A percentile compares a stretch with the other conserved stretches of the same genome.
Conservation (phyloP, 92 coral and sea anemone genomes). For the Siderastrea siderea region DNA sequence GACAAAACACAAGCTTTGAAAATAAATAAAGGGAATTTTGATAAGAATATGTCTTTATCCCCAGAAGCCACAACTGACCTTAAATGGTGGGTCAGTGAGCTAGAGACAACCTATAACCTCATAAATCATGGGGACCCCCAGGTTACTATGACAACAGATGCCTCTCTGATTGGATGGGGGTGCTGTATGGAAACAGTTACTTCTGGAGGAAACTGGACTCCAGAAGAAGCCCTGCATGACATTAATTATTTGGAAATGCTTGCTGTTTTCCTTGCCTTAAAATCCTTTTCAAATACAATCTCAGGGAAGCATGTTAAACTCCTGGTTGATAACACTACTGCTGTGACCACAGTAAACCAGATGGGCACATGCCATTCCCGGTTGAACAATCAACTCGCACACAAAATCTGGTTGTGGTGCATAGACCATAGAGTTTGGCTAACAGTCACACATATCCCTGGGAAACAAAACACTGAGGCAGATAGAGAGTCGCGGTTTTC, state of each 20-base stretch:
- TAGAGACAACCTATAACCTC: constrained; percentile 50
- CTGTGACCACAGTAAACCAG: constrained; percentile 69
- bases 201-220: constrained; percentile 75
- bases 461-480: constrained; percentile 52
- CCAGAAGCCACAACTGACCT: constrained; percentile 41
- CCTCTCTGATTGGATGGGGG: constrained; percentile 54
- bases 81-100: constrained; percentile 59
- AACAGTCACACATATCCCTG: constrained; percentile 72
- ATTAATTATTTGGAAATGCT: constrained; percentile 24
- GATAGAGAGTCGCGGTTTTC: constrained; percentile 57
- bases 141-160: constrained; percentile 60
- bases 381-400: constrained; percentile 49
- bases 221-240: constrained; percentile 65
- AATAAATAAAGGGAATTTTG: constrained; percentile 66
- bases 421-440: constrained; percentile 34
- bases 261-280: constrained; percentile 47
- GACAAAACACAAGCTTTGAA: constrained; percentile 70
- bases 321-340: constrained; percentile 71
- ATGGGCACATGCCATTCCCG: constrained; percentile 80
- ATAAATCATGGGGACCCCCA: constrained; percentile 59
- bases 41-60: constrained; percentile 55
- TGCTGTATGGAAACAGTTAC: constrained; percentile 1
- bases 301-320: constrained; percentile 52
- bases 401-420: constrained; percentile 73
- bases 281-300: constrained; percentile 46